These are phyloP conservation scores for Eonycteris spelaea DNA, from an alignment of 2,113 vertebrate species.

Conservation along the genomic window DNA sequence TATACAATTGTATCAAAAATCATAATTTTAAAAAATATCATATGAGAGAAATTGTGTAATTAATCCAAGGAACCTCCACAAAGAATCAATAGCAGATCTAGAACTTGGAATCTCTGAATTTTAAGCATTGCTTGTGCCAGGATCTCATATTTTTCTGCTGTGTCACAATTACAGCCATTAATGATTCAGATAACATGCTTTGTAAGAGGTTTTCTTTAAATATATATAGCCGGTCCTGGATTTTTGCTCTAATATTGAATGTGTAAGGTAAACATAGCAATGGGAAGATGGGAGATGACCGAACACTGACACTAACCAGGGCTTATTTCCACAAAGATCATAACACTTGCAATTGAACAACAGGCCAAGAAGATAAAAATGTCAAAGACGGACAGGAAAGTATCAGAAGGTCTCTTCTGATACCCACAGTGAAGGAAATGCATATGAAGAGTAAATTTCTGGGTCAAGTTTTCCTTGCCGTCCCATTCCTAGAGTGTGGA, in stretches of 20 bases:
- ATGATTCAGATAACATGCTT: neutral
- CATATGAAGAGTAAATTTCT: neutral
- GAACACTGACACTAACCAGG: neutral
- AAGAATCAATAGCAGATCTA: neutral
- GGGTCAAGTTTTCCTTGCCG: neutral
- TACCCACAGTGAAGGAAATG: neutral
- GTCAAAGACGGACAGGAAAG: neutral
- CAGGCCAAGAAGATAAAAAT: neutral
- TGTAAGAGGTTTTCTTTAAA: neutral
- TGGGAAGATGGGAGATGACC: neutral
- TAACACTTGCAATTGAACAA: neutral
- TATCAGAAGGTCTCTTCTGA: neutral
- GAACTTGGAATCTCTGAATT: constrained; percentile 7
- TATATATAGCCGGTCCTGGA: neutral
- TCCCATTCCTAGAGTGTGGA: neutral
- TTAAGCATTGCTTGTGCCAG: neutral
- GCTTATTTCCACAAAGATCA: neutral
- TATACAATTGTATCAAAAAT: neutral
- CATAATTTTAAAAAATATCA: neutral
- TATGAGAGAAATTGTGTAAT: neutral
- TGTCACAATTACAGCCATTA: neutral
- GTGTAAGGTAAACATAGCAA: neutral
- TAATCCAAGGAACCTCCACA: neutral
- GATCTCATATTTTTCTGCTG: neutral
- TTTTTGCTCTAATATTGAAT: neutral